A percentile compares a stretch with the other conserved stretches of the same genome.
These are phyloP conservation scores for Ploceus nigricollis DNA, from an alignment of 2,113 vertebrate species.

Conservation along the genomic window DNA sequence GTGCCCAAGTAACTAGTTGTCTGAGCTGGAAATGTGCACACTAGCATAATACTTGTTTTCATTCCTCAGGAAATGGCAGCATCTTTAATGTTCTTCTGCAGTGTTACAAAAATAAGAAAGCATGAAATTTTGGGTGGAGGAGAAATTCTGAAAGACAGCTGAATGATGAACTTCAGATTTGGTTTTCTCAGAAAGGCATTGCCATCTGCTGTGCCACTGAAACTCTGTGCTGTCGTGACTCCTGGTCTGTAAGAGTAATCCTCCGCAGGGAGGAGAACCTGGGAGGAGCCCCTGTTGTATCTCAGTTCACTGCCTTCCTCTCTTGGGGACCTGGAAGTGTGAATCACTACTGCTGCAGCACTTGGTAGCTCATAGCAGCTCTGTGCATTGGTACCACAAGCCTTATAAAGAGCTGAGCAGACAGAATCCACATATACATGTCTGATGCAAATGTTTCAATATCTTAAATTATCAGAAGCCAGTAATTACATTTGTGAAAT, in stretches of 20 bases:
- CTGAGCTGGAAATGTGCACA: background rate
- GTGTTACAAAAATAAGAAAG: background rate
- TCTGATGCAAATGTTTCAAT: background rate
- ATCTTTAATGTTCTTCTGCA: background rate
- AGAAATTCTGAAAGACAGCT: conserved; percentile 38
- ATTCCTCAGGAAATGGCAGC: background rate
- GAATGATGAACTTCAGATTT: conserved; percentile 26
- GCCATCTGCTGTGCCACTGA: conserved; percentile 4
- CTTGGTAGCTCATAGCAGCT: background rate
- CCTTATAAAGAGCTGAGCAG: background rate
- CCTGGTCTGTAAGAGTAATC: background rate
- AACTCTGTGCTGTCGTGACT: conserved; percentile 10
- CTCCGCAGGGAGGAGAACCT: background rate
- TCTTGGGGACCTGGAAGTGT: background rate
- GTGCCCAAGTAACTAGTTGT: background rate
- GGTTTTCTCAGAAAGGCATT: background rate
- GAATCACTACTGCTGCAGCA: background rate
- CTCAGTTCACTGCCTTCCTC: background rate
- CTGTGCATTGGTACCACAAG: background rate
- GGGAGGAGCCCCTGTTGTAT: background rate
- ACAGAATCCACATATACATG: background rate
- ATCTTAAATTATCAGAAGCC: background rate
- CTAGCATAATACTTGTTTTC: background rate
- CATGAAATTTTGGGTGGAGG: background rate
- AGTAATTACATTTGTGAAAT: background rate